Evolutionary conservation across 2,113 vertebrate species (phyloP), one percentile per base, ranked within the genome.

Genomic region (Noctilio leporinus): DNA sequence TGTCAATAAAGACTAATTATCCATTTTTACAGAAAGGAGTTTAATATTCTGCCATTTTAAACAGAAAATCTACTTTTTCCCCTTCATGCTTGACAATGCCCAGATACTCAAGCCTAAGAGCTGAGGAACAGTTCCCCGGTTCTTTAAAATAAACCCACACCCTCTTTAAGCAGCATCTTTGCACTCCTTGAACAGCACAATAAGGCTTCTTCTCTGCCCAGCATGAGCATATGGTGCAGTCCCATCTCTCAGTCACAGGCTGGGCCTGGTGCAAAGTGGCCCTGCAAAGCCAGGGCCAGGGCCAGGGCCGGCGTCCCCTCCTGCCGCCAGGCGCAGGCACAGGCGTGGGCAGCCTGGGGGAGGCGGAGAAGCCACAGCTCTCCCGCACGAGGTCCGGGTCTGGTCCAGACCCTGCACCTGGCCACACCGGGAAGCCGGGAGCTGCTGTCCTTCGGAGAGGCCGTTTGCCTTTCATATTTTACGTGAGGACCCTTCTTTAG

Each of bases 381-480:
- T 24, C 33, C 51, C 38, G n/a, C 7, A 7, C 3, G 45, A 84
- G 28, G 6, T 4, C 59, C n/a, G 15, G 55, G 67, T 75, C 70
- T 4, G 5, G 4, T 77, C 76, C 22, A 76, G 82, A 95, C 45
- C 59, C 64, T 43, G 93, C 35, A 72, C 43, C 49, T 75, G 67
- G 81, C 53, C 59, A 8, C 11, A 51, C 91, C 53, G 81, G 94
- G 87, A 95, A 95, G 82, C 24, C 83, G 86, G 67, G 97, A 94
- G 83, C 97, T 87, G 96, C 33, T 92, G 72, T 92, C 96, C 96
- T 95, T 89, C 78, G 59, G 97, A 92, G 59, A 88, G 40, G 81
- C 11, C 70, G 91, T 97, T 97, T 75, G 69, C 70, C 87, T 97
- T 95, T 80, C 89, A 76, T 95, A 93, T 89, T 94, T 95, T 83